Base-by-base conservation (phyloP, 2,888 invertebrate genomes). In the Lasioglossum lativentre region DNA sequence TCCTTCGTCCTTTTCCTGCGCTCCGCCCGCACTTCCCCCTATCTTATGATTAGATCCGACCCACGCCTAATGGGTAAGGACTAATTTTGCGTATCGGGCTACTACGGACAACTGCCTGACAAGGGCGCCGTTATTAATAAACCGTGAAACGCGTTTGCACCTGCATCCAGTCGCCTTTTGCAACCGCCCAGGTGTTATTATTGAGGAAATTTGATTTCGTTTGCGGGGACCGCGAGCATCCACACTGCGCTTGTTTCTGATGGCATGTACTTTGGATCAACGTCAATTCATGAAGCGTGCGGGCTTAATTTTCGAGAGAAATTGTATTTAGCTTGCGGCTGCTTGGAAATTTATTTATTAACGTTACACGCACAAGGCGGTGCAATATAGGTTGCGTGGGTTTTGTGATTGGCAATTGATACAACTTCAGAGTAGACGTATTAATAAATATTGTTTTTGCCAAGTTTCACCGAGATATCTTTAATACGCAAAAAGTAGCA, bases 41-140 rank as follows among this genome's bases (percentile, higher is more conserved):
- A 47, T 90, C 90, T 86, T 90, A 80, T 40, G 75, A 82, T 81
- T 77, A 81, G 83, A 77, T 80, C 66, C 76, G 77, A 77, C 47
- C 38, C 68, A 12, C n/a, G 14, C 19, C 77, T 63, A 76, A 76
- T 76, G 70, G 63, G 34, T n/a, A 19, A 79, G 19, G 59, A 68
- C 86, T 73, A 86, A 86, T 86, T 86, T 80, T 52, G 5, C 78
- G 52, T 81, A 72, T 38, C 47, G 30, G 27, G 79, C 63, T 19
- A 38, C 66, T 38, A 68, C 63, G 8, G 12, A 42, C 63, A 56
- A n/a, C 16, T 16, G 38, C 56, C 23, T 45, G 75, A 66, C 72
- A 66, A 78, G n/a, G n/a, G 16, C 10, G 5, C 4, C 45, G n/a
- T 40, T 75, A 79, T 79, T 66, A 75, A 71, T 72, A 66, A 59